Evolutionary conservation across 2,888 invertebrate species (phyloP), one percentile per base, ranked within the genome.

Genomic region (Dusona sp.): DNA sequence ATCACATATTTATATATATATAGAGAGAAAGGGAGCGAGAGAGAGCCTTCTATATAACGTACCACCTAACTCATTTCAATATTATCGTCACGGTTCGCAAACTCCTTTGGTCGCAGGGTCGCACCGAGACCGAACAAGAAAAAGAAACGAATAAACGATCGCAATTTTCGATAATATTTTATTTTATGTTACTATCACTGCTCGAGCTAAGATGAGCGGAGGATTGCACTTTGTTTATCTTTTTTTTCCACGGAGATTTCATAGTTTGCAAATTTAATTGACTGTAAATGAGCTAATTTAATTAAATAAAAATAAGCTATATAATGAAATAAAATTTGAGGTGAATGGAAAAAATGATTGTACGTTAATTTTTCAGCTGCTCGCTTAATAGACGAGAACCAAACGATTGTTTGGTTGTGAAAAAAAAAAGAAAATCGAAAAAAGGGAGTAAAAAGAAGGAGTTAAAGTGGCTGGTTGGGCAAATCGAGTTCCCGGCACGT

Each of bases 401-500:
- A 8, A 51, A 36, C 36, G 65, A 78, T 68, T 38, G 36, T 68
- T 68, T 45, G 54, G 68, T 68, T 54, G 19, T 16, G 25, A 38
- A 65, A 38, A 22, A 33, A 29, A 33, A 22, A 38, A 29, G 48
- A 48, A 48, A 48, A 48, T 48, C 19, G 54, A 22, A 54, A n/a
- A 36, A 38, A 33, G 4, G 29, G 19, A 57, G 2, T 33, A 70
- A 19, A 61, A 77, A n/a, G 19, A 42, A 54, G 7, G 61, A 25
- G 29, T 38, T 72, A 19, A 42, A 25, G 75, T 78, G 25, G 45
- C n/a, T 48, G 68, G 78, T 74, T 68, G 48, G 78, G 78, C 79
- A 78, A 86, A 87, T 82, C 72, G 82, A 65, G 79, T 70, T 75
- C 70, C 25, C 84, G 89, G 88, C 91, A 90, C 90, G 90, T 90